These are phyloP conservation scores for Molossus alvarezi DNA, from an alignment of 2,797 vertebrate genomes.

Conservation along the genomic window DNA sequence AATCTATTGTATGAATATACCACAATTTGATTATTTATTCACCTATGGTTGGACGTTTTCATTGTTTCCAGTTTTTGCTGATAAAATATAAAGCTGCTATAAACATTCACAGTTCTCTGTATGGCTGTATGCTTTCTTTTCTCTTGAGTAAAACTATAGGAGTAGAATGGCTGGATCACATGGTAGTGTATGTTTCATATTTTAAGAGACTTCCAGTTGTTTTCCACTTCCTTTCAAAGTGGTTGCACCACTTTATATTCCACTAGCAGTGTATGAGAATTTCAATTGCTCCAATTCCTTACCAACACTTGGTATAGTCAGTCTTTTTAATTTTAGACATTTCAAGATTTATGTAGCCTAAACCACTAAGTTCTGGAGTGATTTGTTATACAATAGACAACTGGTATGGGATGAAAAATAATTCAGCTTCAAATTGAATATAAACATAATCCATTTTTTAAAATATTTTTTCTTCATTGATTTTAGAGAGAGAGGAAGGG, in stretches of 20 bases:
- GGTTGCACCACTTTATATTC: background rate
- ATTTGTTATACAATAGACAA: background rate
- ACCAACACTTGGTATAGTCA: background rate
- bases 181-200: background rate
- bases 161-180: background rate
- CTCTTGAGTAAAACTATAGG: background rate
- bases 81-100: background rate
- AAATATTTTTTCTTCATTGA: too few species aligned
- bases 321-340: slow-evolving; percentile 41
- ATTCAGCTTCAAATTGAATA: background rate
- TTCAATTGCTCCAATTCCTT: background rate
- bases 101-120: slow-evolving; percentile 31
- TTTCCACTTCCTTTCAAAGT: background rate
- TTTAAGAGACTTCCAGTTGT: background rate
- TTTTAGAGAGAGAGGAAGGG: too few species aligned
- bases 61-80: background rate
- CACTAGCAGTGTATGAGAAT: background rate
- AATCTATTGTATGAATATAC: background rate
- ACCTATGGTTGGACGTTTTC: background rate
- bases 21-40: background rate
- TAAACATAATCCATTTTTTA: slow-evolving; percentile 27
- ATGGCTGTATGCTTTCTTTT: background rate
- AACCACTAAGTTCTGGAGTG: background rate
- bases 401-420: background rate
- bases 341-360: background rate